A percentile compares a stretch with the other conserved stretches of the same genome.
Evolutionary conservation across 1,140 invertebrate species (phyloP).

Genomic region (Andrena cerasifolii): DNA sequence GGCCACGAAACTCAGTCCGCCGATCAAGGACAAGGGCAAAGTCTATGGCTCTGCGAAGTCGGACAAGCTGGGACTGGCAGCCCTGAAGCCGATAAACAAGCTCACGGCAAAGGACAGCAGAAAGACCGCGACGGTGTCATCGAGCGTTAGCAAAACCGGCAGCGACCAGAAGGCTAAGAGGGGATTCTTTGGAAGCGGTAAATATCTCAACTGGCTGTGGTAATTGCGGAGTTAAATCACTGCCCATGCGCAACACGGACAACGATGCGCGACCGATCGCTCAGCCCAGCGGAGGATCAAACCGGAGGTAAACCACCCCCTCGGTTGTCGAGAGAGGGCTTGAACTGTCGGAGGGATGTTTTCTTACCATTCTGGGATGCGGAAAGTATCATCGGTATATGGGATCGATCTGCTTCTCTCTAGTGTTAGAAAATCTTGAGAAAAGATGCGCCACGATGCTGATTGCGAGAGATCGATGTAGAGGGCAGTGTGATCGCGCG

Average conservation of each 20-base stretch:
- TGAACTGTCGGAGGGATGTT: background rate
- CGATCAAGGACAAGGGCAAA: conserved; percentile 68
- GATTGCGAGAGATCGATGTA: background rate
- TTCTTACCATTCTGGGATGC: background rate
- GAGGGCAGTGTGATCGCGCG: background rate
- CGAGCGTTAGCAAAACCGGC: conserved; percentile 59
- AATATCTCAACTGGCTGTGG: conserved; percentile 86
- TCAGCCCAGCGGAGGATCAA: background rate
- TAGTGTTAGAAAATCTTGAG: background rate
- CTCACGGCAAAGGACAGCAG: conserved; percentile 80
- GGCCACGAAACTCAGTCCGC: conserved; percentile 85
- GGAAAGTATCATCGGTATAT: too few relatives aligned
- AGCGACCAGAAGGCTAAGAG: conserved; percentile 86
- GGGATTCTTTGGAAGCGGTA: conserved; percentile 91
- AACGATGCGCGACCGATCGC: background rate
- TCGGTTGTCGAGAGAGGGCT: background rate
- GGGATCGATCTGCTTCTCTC: too few relatives aligned
- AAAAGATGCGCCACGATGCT: background rate
- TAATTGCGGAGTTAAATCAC: conserved; percentile 75
- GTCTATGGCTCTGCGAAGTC: conserved; percentile 61
- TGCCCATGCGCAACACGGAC: conserved; percentile 40
- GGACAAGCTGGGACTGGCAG: conserved; percentile 70
- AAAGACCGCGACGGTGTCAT: conserved; percentile 71
- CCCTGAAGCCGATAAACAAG: conserved; percentile 80
- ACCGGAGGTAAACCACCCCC: background rate